Conservation (phyloP, 1,140 invertebrate genomes). For the Calephelis virginiensis region DNA sequence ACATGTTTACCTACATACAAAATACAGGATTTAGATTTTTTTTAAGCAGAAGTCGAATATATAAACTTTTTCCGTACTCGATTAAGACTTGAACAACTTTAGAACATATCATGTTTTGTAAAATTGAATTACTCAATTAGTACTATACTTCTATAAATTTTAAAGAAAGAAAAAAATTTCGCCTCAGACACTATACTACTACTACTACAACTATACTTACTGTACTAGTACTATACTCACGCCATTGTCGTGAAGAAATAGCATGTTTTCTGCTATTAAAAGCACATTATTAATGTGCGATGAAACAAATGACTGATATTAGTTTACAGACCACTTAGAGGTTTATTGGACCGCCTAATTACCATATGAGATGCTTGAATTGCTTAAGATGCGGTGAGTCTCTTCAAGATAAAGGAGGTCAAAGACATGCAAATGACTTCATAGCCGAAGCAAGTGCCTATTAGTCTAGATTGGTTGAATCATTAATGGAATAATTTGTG, state of each 20-base stretch:
- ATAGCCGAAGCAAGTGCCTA: constrained; percentile 39
- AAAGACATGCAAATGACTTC: constrained; percentile 54
- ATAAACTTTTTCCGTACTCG: too few relatives aligned
- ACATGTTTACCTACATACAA: too few relatives aligned
- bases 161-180: too few relatives aligned
- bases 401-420: constrained; percentile 32
- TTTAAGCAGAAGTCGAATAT: too few relatives aligned
- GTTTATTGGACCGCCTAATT: constrained; percentile 32
- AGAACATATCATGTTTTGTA: too few relatives aligned
- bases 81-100: too few relatives aligned
- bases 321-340: constrained; percentile 19
- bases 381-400: constrained; percentile 2
- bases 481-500: constrained; percentile 43
- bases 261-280: background rate
- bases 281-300: constrained; percentile 6
- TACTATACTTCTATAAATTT: too few relatives aligned
- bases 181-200: too few relatives aligned
- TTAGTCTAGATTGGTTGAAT: constrained; percentile 57
- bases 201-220: background rate
- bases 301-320: constrained; percentile 18
- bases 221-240: background rate
- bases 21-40: too few relatives aligned
- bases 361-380: constrained; percentile 23
- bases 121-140: too few relatives aligned
- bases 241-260: background rate